These are phyloP conservation scores for Fregetta grallaria DNA, from an alignment of 2,113 vertebrate species.

Conservation along the genomic window DNA sequence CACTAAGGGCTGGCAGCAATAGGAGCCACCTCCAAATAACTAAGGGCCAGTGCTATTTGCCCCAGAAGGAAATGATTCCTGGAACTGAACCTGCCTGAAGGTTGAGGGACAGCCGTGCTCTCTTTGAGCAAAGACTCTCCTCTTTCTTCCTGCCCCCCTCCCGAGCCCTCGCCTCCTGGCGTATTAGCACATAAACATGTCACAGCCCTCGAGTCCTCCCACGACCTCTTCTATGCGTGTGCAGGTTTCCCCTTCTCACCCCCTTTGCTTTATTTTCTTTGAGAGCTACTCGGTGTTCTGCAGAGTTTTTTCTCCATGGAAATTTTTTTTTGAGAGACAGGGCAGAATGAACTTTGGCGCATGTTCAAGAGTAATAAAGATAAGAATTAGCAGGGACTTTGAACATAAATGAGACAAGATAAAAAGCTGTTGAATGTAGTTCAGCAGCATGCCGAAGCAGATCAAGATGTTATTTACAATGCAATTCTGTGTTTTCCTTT, in stretches of 20 bases:
- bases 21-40: not conserved
- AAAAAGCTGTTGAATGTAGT: not conserved
- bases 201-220: not conserved
- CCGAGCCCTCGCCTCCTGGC: not conserved
- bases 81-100: not conserved
- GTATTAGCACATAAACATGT: accelerated
- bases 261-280: not conserved
- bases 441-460: not conserved
- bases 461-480: not conserved
- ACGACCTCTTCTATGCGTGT: not conserved
- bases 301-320: not conserved
- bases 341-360: not conserved
- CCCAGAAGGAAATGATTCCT: not conserved
- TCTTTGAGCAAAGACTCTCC: not conserved
- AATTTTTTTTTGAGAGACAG: not conserved
- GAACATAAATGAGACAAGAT: not conserved
- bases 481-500: not conserved
- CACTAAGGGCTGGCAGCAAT: accelerated
- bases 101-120: not conserved
- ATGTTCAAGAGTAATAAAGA: not conserved
- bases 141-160: not conserved
- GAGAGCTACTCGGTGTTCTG: not conserved
- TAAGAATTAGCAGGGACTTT: conserved; percentile 12
- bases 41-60: not conserved
- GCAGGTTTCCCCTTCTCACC: not conserved